A percentile compares a stretch with the other conserved stretches of the same genome.
Evolutionary conservation across 2,888 invertebrate genomes (phyloP).

Genomic region (Acholoe squamosa): DNA sequence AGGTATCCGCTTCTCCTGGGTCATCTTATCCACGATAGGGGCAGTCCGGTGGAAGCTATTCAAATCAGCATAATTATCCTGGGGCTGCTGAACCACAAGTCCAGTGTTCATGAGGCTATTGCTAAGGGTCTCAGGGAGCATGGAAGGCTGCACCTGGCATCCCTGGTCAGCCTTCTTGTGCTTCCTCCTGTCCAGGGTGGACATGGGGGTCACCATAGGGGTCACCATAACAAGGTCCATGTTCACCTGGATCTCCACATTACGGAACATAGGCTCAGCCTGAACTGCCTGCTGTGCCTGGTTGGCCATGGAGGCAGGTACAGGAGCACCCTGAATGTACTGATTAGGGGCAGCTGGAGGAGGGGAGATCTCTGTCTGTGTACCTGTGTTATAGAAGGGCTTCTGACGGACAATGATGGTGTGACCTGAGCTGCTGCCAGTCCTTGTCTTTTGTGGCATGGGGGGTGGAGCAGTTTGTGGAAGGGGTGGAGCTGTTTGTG

Average conservation of each 20-base stretch:
- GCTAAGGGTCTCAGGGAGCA: conserved; percentile 26
- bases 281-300: background rate
- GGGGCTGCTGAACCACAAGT: background rate
- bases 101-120: conserved; percentile 7
- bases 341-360: background rate
- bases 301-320: background rate
- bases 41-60: conserved; percentile 20
- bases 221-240: conserved; percentile 59
- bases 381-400: conserved; percentile 79
- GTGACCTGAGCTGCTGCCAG: conserved; percentile 42
- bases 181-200: conserved; percentile 60
- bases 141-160: conserved; percentile 58
- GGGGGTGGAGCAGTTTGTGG: conserved; percentile 59
- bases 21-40: conserved; percentile 59
- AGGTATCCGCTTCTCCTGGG: conserved; percentile 57
- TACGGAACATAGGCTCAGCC: conserved; percentile 9
- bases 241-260: conserved; percentile 58
- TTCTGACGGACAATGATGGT: conserved; percentile 59
- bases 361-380: conserved; percentile 75
- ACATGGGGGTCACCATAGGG: conserved; percentile 54
- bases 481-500: conserved; percentile 54
- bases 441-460: background rate
- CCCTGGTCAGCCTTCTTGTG: conserved; percentile 44
- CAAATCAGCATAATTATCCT: conserved; percentile 44
- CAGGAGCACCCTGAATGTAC: background rate